phyloP scores from a whole-genome alignment of 2,888 invertebrate genomes.

The Watsonalla binaria region DNA sequence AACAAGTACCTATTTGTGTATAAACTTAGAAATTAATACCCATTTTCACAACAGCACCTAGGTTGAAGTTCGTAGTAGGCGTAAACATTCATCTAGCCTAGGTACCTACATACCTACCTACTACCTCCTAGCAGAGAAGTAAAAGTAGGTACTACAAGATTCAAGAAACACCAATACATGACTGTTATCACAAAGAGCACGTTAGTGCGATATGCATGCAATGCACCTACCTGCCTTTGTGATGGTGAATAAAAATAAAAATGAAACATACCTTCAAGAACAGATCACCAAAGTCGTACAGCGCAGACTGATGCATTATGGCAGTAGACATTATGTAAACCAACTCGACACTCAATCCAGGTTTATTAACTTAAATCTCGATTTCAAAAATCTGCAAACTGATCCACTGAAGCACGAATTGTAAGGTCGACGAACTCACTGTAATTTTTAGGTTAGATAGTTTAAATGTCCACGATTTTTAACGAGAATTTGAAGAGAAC shows the following conservation, averaged over 20 bases:
- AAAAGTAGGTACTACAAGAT: too few relatives aligned
- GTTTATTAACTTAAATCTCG: slow-evolving; percentile 45
- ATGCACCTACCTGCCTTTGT: background rate
- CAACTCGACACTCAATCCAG: slow-evolving; percentile 71
- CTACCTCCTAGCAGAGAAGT: too few relatives aligned
- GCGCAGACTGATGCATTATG: slow-evolving; percentile 86
- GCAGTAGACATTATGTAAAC: slow-evolving; percentile 85
- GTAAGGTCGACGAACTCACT: slow-evolving; percentile 66
- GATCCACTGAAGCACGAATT: slow-evolving; percentile 70
- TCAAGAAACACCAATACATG: too few relatives aligned
- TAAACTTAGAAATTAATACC: too few relatives aligned
- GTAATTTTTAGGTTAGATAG: slow-evolving; percentile 55
- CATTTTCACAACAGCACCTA: too few relatives aligned
- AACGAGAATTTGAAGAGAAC: slow-evolving; percentile 64
- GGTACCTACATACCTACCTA: too few relatives aligned
- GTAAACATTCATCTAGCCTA: too few relatives aligned
- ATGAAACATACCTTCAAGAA: slow-evolving; percentile 81
- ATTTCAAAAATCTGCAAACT: slow-evolving; percentile 56
- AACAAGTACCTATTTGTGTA: too few relatives aligned
- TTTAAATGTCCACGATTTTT: slow-evolving; percentile 54
- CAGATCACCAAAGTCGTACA: slow-evolving; percentile 87
- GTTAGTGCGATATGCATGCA: background rate
- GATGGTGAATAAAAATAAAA: slow-evolving; percentile 13
- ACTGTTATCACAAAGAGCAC: too few relatives aligned
- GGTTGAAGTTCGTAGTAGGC: too few relatives aligned